Evolutionary conservation across 2,888 invertebrate species (phyloP), one percentile per base, ranked within the genome.

Genomic region (Machimus rusticus): DNA sequence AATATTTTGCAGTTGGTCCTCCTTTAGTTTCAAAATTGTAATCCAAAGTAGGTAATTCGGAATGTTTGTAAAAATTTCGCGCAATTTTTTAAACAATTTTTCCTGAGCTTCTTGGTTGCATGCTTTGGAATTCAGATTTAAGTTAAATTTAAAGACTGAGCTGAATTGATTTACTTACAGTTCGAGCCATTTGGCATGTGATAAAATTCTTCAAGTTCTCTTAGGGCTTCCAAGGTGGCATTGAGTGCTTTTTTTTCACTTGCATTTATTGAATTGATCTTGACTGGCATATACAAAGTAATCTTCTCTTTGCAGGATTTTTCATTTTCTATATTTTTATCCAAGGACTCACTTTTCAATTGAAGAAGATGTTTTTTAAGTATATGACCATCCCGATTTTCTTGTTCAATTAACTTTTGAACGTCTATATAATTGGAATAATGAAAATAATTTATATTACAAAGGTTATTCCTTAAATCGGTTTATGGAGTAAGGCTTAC

Each of bases 11-110:
- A 92, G 84, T 88, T 92, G 91, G 19, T 92, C 91, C 51, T 91
- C 92, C 86, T 91, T 92, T 1, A 90, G 87, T 31, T 91, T 91
- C 87, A 92, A 89, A 5, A 92, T 90, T 0, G 90, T 90, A 88
- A 91, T 92, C 86, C 92, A 92, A 5, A 92, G 89, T 46, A 90
- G 87, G 46, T 91, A 90, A 31, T 91, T 92, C 4, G 92, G 93
- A 1, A 91, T 90, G 46, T 91, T 90, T 1, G 89, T 88, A 81
- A 92, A 92, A 14, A 90, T 90, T 4, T 88, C 86, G 2, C 92
- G 91, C 89, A 92, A 90, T 51, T 91, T 90, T 0, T 89, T 79
- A 92, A 93, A 92, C 12, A 92, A 88, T 8, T 88, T 89, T 5
- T 90, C 87, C 57, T 92, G 92, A 3, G 90, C 90, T 37, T 91